These are phyloP conservation scores for Parthenolecanium corni DNA, from an alignment of 2,888 invertebrate species.

Conservation along the genomic window DNA sequence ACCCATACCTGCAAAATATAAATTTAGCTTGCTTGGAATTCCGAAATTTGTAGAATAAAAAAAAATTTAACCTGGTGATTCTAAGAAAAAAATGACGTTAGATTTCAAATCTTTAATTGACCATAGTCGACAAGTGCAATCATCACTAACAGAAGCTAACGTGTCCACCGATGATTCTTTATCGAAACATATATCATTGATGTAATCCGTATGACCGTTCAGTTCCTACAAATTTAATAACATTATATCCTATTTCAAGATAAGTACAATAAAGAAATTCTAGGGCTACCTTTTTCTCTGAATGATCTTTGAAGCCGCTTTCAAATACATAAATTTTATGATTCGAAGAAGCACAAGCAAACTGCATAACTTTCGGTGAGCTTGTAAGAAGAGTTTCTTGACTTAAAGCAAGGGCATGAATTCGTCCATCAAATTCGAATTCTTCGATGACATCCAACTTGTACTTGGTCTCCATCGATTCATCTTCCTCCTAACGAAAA, in stretches of 20 bases:
- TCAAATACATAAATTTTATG: constrained; percentile 38
- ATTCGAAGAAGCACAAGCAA: constrained; percentile 47
- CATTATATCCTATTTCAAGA: background rate
- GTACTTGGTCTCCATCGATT: constrained; percentile 43
- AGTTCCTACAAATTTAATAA: constrained; percentile 40
- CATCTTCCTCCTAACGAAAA: constrained; percentile 43
- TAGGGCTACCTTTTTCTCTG: constrained; percentile 4
- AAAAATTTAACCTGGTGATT: constrained; percentile 40
- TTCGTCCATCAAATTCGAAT: constrained; percentile 46
- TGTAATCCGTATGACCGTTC: constrained; percentile 53
- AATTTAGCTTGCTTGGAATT: background rate
- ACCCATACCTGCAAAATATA: constrained; percentile 33
- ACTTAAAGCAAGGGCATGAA: constrained; percentile 48
- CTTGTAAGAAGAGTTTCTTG: constrained; percentile 50
- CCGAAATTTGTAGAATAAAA: background rate
- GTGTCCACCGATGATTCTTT: constrained; percentile 52
- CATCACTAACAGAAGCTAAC: constrained; percentile 64
- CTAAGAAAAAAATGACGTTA: constrained; percentile 11
- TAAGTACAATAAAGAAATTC: too few species aligned
- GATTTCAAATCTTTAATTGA: constrained; percentile 38
- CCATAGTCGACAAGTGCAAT: constrained; percentile 62
- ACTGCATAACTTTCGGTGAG: constrained; percentile 47
- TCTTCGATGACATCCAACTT: constrained; percentile 46
- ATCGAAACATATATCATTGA: constrained; percentile 53
- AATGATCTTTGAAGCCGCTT: constrained; percentile 28